A percentile compares a stretch with the other conserved stretches of the same genome.
Conservation (phyloP, 1,140 invertebrate genomes). For the Bombus ignitus region DNA sequence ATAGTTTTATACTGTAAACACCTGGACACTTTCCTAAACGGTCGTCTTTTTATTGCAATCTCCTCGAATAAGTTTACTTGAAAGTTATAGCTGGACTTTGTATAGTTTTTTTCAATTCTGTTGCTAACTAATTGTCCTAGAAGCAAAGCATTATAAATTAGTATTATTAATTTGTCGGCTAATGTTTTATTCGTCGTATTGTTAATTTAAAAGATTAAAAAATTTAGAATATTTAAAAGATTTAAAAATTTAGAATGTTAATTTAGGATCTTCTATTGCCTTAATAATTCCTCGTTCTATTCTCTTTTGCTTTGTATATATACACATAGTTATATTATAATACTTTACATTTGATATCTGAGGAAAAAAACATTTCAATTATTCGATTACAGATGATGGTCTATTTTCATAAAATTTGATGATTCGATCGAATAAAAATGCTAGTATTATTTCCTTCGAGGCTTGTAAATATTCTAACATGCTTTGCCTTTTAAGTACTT, state of each 20-base stretch:
- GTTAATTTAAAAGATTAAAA: neutral
- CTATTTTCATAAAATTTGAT: neutral
- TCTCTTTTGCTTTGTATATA: neutral
- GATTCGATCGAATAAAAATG: neutral
- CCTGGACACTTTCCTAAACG: neutral
- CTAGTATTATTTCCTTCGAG: neutral
- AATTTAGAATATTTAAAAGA: neutral
- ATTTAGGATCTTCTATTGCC: neutral
- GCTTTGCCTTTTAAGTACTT: neutral
- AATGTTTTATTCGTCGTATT: neutral
- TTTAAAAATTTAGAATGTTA: neutral
- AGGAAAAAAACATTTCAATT: neutral
- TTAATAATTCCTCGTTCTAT: neutral
- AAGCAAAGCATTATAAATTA: neutral
- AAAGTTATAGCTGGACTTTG: neutral
- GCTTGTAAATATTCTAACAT: neutral
- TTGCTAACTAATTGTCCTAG: neutral
- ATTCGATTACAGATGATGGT: neutral
- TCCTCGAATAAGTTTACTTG: neutral
- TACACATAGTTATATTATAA: neutral
- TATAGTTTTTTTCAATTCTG: neutral
- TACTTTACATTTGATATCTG: neutral
- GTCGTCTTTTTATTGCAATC: neutral
- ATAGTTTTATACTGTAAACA: conserved; percentile 3
- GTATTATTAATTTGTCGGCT: neutral